These are phyloP conservation scores for Gallinago jamesoni DNA, from an alignment of 2,113 vertebrate species.

Conservation along the genomic window DNA sequence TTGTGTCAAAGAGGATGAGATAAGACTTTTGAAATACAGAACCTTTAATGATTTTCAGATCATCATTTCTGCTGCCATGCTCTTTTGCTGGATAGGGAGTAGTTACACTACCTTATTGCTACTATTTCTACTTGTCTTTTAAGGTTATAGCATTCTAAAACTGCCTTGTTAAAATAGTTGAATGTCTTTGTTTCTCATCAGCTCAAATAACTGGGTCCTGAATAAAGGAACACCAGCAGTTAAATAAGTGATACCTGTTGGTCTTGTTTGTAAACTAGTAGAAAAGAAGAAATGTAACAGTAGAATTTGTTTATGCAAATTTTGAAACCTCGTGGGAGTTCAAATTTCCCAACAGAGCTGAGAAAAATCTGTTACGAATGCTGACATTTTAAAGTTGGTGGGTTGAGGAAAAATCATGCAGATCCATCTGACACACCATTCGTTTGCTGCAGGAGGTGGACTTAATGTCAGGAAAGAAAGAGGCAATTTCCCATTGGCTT, in stretches of 20 bases:
- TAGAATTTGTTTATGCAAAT: conserved; percentile 48
- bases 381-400: conserved; percentile 45
- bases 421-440: conserved; percentile 14
- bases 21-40: neutral
- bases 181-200: neutral
- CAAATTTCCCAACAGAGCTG: conserved; percentile 53
- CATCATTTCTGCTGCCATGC: neutral
- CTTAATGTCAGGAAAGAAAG: conserved; percentile 7
- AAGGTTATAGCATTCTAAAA: neutral
- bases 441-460: neutral
- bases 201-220: neutral
- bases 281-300: conserved; percentile 7
- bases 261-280: neutral
- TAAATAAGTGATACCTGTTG: neutral
- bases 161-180: neutral
- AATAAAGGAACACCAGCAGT: neutral
- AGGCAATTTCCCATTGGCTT: neutral
- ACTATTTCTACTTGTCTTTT: neutral
- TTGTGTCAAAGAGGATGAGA: neutral
- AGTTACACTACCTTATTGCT: neutral
- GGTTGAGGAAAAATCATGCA: conserved; percentile 6
- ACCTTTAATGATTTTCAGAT: neutral
- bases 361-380: conserved; percentile 45
- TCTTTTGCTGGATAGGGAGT: neutral
- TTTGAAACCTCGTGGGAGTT: neutral